A percentile compares a stretch with the other conserved stretches of the same genome.
These are phyloP conservation scores for Branchellion lobata DNA, from an alignment of 2,888 invertebrate genomes.

Conservation along the genomic window DNA sequence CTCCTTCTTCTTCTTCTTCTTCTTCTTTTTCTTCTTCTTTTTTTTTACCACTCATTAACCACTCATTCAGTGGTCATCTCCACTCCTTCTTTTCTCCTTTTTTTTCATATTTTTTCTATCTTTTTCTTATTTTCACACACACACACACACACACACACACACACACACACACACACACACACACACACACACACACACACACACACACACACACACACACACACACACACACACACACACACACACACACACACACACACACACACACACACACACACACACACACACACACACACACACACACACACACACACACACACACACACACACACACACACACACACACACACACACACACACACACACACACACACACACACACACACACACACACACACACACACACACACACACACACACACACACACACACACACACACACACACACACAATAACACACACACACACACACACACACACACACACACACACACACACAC, in stretches of 20 bases:
- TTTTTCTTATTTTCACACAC: no score
- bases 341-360: conserved; percentile 23
- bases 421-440: conserved; percentile 23
- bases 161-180: conserved; percentile 23
- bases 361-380: conserved; percentile 23
- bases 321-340: conserved; percentile 23
- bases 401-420: conserved; percentile 23
- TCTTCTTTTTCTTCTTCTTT: no score
- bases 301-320: conserved; percentile 23
- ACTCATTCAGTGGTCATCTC: no score
- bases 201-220: conserved; percentile 23
- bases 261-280: conserved; percentile 23
- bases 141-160: conserved; percentile 23
- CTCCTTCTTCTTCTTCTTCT: no score
- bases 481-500: conserved; percentile 23
- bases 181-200: conserved; percentile 23
- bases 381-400: conserved; percentile 23
- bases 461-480: conserved; percentile 23
- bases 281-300: conserved; percentile 23
- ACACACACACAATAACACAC: conserved; percentile 8
- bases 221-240: conserved; percentile 23
- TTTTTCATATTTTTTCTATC: no score
- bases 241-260: conserved; percentile 23
- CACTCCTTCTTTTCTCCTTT: no score
- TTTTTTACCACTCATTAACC: no score